Conservation (phyloP, 2,797 vertebrate species). For the Bradypodion ventrale region DNA sequence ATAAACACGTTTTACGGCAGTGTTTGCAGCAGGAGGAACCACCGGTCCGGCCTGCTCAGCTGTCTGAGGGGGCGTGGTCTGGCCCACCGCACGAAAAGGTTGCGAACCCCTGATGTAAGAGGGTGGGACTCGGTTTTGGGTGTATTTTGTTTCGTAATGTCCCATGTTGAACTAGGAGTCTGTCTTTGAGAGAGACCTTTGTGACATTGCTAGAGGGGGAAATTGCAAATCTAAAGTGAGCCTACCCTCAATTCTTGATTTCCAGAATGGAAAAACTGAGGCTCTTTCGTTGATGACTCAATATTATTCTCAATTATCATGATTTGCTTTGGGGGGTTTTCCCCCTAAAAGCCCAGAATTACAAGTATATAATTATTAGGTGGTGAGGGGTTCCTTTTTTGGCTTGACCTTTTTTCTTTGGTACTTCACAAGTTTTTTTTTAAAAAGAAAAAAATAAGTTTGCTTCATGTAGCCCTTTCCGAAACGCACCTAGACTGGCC, state of each 20-base stretch:
- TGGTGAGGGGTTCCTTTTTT: too few relatives aligned
- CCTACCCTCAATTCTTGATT: conserved; percentile 23
- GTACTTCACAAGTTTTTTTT: conserved; percentile 66
- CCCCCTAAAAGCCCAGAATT: conserved; percentile 65
- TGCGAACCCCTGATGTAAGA: too few relatives aligned
- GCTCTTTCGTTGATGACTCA: conserved; percentile 59
- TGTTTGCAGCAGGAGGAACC: too few relatives aligned
- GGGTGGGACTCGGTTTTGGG: conserved; percentile 41
- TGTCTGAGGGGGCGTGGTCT: too few relatives aligned
- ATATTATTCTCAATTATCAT: conserved; percentile 59
- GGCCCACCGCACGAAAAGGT: too few relatives aligned
- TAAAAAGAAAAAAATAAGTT: conserved; percentile 65
- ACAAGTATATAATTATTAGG: conserved; percentile 69
- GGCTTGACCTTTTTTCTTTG: conserved; percentile 73
- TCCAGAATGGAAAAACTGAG: conserved; percentile 26
- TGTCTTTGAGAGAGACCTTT: conserved; percentile 42
- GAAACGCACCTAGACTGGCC: conserved; percentile 39
- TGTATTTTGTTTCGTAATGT: conserved; percentile 62
- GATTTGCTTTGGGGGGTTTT: conserved; percentile 46
- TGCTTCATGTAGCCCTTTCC: conserved; percentile 48
- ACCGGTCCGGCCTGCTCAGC: too few relatives aligned
- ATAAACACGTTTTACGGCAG: too few relatives aligned
- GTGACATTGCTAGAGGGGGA: conserved; percentile 38
- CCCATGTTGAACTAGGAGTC: conserved; percentile 34
- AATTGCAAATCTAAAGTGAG: conserved; percentile 35